These are phyloP conservation scores for Tubulanus polymorphus DNA, from an alignment of 2,888 invertebrate genomes.

Conservation along the genomic window DNA sequence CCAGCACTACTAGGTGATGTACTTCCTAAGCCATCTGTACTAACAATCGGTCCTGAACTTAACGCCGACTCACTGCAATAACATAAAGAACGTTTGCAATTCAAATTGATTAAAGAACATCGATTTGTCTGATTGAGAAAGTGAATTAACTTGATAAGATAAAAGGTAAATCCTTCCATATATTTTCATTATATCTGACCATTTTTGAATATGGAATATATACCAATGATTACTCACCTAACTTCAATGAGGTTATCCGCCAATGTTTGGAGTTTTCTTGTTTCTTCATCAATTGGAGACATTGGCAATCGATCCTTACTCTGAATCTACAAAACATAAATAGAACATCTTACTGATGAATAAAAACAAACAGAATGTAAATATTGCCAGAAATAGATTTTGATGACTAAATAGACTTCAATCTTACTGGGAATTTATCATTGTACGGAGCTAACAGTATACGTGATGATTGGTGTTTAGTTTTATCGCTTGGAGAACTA, in stretches of 20 bases:
- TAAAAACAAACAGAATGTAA: too few relatives aligned
- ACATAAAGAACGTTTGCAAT: not conserved
- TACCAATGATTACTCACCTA: too few relatives aligned
- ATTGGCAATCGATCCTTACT: conserved; percentile 3
- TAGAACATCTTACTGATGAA: not conserved
- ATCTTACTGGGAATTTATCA: too few relatives aligned
- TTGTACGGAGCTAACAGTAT: not conserved
- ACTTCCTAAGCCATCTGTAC: conserved; percentile 44
- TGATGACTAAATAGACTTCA: too few relatives aligned
- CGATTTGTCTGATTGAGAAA: not conserved
- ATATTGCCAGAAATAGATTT: too few relatives aligned
- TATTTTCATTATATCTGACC: too few relatives aligned
- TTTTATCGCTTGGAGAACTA: conserved; percentile 5
- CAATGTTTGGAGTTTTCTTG: conserved; percentile 30
- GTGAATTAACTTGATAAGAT: too few relatives aligned
- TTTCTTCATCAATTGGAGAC: conserved; percentile 26
- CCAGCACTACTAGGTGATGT: conserved; percentile 16
- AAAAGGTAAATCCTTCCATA: too few relatives aligned
- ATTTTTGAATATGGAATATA: too few relatives aligned
- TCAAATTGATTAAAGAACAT: not conserved
- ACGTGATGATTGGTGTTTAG: not conserved
- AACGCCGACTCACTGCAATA: conserved; percentile 33
- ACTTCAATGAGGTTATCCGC: conserved; percentile 37
- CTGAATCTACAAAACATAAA: too few relatives aligned
- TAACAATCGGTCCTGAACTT: conserved; percentile 39